Conservation (phyloP, 2,888 invertebrate genomes). For the Galeruca laticollis region DNA sequence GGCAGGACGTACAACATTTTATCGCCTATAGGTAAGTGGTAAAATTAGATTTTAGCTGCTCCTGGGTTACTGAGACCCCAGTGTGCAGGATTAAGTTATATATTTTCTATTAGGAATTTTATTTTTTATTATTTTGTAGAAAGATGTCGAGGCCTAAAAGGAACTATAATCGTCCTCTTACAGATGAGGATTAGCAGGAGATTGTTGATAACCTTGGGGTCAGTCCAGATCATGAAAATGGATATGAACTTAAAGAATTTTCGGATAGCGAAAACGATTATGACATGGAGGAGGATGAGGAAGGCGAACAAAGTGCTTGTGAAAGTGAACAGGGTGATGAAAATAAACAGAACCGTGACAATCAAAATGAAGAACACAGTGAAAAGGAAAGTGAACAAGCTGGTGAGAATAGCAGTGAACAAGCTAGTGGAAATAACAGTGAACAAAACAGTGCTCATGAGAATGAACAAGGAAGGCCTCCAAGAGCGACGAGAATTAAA, state of each 20-base stretch:
- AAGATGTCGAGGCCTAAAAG: background rate
- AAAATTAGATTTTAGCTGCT: background rate
- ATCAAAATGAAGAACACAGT: background rate
- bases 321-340: too few relatives aligned
- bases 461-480: background rate
- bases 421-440: too few relatives aligned
- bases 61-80: too few relatives aligned
- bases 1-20: background rate
- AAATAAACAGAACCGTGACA: background rate
- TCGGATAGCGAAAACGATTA: slow-evolving; percentile 1
- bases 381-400: too few relatives aligned
- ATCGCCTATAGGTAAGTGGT: background rate
- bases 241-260: background rate
- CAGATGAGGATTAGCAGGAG: background rate
- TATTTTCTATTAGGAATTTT: too few relatives aligned
- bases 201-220: background rate
- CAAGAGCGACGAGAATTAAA: background rate
- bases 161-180: background rate
- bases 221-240: too few relatives aligned
- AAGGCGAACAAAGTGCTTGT: too few relatives aligned
- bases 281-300: background rate
- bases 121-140: too few relatives aligned
- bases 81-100: too few relatives aligned
- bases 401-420: too few relatives aligned
- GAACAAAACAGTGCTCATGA: background rate